Percentiles rank a stretch among this genome's conserved stretches.
These are phyloP conservation scores for Loripinus fragilis DNA, from an alignment of 2,888 invertebrate genomes.

Conservation along the genomic window DNA sequence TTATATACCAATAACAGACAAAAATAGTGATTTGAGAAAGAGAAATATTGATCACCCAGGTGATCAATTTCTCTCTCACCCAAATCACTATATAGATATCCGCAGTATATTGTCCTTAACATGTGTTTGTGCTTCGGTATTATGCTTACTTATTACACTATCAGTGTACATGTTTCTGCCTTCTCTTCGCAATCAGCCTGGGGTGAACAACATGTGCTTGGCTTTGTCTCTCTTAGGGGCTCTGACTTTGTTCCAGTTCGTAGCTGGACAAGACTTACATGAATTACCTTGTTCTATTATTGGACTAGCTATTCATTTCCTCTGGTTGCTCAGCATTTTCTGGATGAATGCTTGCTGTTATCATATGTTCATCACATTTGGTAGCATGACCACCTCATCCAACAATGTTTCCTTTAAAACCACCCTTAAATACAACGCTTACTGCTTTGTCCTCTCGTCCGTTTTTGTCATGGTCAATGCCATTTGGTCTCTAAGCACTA, in stretches of 20 bases:
- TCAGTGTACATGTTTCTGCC: slow-evolving; percentile 32
- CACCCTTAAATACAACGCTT: neutral
- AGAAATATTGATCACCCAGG: neutral
- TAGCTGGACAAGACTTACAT: slow-evolving; percentile 1
- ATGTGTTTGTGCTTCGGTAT: slow-evolving; percentile 28
- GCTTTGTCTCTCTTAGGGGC: slow-evolving; percentile 33
- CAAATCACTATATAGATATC: neutral
- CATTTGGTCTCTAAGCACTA: neutral
- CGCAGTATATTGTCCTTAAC: slow-evolving; percentile 11
- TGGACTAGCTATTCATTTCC: slow-evolving; percentile 43
- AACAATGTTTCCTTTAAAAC: neutral
- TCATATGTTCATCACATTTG: slow-evolving; percentile 47
- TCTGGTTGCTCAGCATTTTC: slow-evolving; percentile 42
- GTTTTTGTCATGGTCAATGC: neutral
- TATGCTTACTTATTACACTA: slow-evolving; percentile 32
- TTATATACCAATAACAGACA: neutral
- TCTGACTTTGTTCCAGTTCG: slow-evolving; percentile 44
- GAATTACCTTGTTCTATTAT: slow-evolving; percentile 25
- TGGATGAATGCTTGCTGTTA: slow-evolving; percentile 49
- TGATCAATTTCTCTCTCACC: neutral
- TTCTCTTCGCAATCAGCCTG: slow-evolving; percentile 46
- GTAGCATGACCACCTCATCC: neutral
- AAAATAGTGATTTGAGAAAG: neutral
- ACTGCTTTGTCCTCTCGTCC: neutral
- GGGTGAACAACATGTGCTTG: slow-evolving; percentile 47